phyloP scores from a whole-genome alignment of 1,140 invertebrate genomes.

The Dendrolimus kikuchii region DNA sequence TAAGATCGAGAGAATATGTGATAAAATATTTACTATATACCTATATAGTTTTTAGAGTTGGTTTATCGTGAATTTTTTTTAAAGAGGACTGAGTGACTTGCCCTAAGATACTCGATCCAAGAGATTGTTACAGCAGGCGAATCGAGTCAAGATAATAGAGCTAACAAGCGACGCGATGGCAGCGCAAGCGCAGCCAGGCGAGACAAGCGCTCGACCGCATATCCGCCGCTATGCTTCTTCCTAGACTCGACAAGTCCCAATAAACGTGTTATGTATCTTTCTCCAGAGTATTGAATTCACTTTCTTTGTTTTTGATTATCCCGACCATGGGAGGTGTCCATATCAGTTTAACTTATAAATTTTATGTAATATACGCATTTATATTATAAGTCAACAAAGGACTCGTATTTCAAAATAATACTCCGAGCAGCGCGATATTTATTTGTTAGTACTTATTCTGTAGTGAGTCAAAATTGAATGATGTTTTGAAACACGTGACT shows the following conservation, averaged over 20 bases:
- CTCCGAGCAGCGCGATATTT: too few relatives aligned
- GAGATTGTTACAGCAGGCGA: constrained; percentile 8
- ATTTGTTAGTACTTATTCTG: too few relatives aligned
- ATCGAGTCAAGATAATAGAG: constrained; percentile 48
- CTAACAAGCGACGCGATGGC: constrained; percentile 49
- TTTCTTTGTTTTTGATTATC: background rate
- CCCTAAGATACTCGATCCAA: constrained; percentile 36
- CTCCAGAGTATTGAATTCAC: background rate
- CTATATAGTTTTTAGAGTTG: too few relatives aligned
- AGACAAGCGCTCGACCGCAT: constrained; percentile 56
- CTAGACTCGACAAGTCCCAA: constrained; percentile 27
- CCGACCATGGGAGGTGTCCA: too few relatives aligned
- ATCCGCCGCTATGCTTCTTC: constrained; percentile 54
- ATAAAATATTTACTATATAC: too few relatives aligned
- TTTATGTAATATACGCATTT: too few relatives aligned
- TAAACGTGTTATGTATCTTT: background rate
- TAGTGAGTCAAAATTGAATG: too few relatives aligned
- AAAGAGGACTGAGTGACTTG: constrained; percentile 28
- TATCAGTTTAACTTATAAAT: too few relatives aligned
- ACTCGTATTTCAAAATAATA: too few relatives aligned
- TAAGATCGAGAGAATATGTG: too few relatives aligned
- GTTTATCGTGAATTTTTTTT: constrained; percentile 21
- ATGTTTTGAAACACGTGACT: too few relatives aligned
- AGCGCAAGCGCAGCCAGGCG: constrained; percentile 45
- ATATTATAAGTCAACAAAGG: too few relatives aligned